Evolutionary conservation across 2,888 invertebrate genomes (phyloP).

Genomic region (Iphiclides podalirius): DNA sequence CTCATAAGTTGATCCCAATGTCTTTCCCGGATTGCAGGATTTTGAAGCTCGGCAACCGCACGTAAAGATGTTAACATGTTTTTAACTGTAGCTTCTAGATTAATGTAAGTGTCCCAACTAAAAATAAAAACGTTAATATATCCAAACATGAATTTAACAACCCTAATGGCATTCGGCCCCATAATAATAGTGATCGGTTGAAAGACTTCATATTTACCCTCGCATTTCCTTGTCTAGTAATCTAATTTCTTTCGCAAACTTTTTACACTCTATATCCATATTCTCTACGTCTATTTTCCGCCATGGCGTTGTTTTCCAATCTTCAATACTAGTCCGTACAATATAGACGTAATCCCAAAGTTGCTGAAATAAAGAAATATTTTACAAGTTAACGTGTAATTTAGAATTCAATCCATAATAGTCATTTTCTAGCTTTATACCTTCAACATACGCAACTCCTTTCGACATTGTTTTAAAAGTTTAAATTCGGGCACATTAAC

Average conservation of each 20-base stretch:
- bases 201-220: too few species aligned
- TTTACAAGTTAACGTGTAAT: neutral
- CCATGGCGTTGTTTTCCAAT: constrained; percentile 99
- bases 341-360: constrained; percentile 97
- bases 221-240: constrained; percentile 97
- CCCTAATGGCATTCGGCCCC: too few species aligned
- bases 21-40: constrained; percentile 96
- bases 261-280: constrained; percentile 99
- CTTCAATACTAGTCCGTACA: constrained; percentile 94
- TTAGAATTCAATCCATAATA: neutral
- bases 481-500: constrained; percentile 97
- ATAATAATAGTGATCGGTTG: too few species aligned
- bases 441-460: constrained; percentile 93
- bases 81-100: constrained; percentile 94
- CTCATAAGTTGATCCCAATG: constrained; percentile 99
- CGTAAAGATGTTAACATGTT: constrained; percentile 97
- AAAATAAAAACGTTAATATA: too few species aligned
- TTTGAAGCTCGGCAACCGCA: constrained; percentile 97
- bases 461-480: constrained; percentile 92
- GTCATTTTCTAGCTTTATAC: constrained; percentile 51
- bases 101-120: constrained; percentile 93
- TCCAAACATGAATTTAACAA: too few species aligned
- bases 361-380: constrained; percentile 78
- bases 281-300: constrained; percentile 98
- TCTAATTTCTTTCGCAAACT: constrained; percentile 96